Conservation (phyloP, 2,113 vertebrate genomes). For the Cyanoramphus novaezelandiae region DNA sequence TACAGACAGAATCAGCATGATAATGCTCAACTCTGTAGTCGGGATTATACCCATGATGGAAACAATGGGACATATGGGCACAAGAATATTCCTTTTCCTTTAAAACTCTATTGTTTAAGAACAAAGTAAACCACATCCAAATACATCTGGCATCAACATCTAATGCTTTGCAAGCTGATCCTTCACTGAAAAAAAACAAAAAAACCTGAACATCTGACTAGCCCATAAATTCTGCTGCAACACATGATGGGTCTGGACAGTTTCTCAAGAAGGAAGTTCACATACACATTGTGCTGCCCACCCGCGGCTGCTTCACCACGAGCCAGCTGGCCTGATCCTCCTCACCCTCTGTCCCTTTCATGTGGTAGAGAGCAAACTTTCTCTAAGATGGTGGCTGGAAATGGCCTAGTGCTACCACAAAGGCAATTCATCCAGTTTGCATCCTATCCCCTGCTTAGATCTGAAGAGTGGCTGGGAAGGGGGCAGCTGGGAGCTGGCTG, state of each 20-base stretch:
- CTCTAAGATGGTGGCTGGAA: not conserved
- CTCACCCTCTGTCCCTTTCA: not conserved
- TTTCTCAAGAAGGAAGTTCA: not conserved
- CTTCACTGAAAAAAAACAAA: not conserved
- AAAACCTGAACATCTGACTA: not conserved
- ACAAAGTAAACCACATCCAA: conserved; percentile 65
- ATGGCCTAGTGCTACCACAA: not conserved
- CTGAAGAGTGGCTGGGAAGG: not conserved
- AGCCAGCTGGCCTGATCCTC: not conserved
- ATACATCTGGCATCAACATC: conserved; percentile 52
- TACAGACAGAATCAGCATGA: conserved; percentile 13
- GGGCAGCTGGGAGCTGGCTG: conserved; percentile 30
- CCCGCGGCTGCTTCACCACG: not conserved
- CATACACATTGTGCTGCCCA: not conserved
- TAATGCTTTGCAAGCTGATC: not conserved
- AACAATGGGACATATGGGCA: conserved; percentile 54
- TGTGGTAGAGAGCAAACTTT: not conserved
- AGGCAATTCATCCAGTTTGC: not conserved
- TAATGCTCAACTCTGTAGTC: not conserved
- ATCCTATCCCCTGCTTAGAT: conserved; percentile 39
- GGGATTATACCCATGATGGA: not conserved
- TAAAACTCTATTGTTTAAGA: conserved; percentile 52
- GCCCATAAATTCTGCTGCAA: not conserved
- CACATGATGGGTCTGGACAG: not conserved
- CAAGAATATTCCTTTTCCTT: conserved; percentile 38